phyloP scores from a whole-genome alignment of 1,140 invertebrate genomes.

The Formica selysi region DNA sequence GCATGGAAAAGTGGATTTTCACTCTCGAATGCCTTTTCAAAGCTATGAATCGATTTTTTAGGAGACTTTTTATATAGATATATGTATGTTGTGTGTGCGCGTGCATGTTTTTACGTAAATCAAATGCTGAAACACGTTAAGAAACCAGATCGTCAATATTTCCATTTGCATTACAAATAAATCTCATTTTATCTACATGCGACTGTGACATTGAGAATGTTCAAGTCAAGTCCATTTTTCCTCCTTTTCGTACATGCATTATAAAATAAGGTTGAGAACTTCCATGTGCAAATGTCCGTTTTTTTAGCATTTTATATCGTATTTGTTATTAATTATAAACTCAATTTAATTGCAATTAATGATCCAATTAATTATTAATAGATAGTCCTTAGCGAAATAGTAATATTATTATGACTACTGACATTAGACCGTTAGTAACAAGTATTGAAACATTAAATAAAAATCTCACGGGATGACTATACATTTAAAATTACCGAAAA shows the following conservation, averaged over 20 bases:
- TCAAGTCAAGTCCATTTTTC: not conserved
- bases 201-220: not conserved
- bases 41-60: not conserved
- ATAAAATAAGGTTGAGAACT: not conserved
- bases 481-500: not conserved
- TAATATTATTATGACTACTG: not conserved
- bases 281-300: not conserved
- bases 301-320: not conserved
- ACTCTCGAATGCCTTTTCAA: slow-evolving; percentile 53
- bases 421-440: not conserved
- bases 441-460: too few relatives aligned
- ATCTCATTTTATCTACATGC: not conserved
- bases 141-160: not conserved
- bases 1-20: slow-evolving; percentile 70
- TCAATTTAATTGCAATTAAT: slow-evolving; percentile 22
- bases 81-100: not conserved
- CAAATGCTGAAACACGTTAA: not conserved
- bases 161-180: slow-evolving; percentile 17
- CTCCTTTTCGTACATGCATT: not conserved
- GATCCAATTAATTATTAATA: slow-evolving; percentile 23
- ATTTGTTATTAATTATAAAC: not conserved
- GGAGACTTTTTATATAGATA: not conserved
- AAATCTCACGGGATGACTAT: too few relatives aligned
- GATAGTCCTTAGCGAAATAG: not conserved
- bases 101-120: not conserved